A percentile compares a stretch with the other conserved stretches of the same genome.
Conservation (phyloP, 2,888 invertebrate genomes). For the Empis stercorea region DNA sequence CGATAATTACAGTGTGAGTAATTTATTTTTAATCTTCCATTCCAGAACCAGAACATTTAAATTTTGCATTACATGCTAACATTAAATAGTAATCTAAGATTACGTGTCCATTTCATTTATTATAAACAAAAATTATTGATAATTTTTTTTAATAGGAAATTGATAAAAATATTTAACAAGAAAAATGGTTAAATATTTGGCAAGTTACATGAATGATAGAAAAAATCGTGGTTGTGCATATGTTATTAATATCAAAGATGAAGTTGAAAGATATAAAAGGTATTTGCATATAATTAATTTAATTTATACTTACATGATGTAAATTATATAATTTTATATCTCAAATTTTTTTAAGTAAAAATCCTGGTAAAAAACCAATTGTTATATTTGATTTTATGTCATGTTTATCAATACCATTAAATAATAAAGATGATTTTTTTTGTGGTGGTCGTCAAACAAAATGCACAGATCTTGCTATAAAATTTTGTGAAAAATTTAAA, state of each 20-base stretch:
- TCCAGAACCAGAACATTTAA: too few relatives aligned
- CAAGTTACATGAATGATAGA: slow-evolving; percentile 1
- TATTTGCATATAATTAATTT: too few relatives aligned
- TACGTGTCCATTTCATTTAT: too few relatives aligned
- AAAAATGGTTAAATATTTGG: slow-evolving; percentile 6
- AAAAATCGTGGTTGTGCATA: background rate
- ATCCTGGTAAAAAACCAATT: slow-evolving; percentile 5
- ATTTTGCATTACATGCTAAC: too few relatives aligned
- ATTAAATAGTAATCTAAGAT: too few relatives aligned
- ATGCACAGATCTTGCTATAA: slow-evolving; percentile 1
- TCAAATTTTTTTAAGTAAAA: slow-evolving; percentile 3
- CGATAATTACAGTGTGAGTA: too few relatives aligned
- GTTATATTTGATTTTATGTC: slow-evolving; percentile 10
- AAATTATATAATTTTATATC: too few relatives aligned
- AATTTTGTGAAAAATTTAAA: slow-evolving; percentile 7
- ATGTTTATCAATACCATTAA: slow-evolving; percentile 2
- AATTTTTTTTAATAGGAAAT: too few relatives aligned
- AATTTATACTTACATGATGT: too few relatives aligned
- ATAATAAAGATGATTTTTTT: slow-evolving; percentile 4
- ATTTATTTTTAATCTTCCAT: too few relatives aligned
- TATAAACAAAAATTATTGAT: too few relatives aligned
- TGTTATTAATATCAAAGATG: background rate
- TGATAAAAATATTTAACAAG: background rate
- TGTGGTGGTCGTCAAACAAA: slow-evolving; percentile 8
- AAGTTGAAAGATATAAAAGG: slow-evolving; percentile 5